A percentile compares a stretch with the other conserved stretches of the same genome.
phyloP scores from a whole-genome alignment of 2,797 vertebrate genomes.

The Varecia variegata region DNA sequence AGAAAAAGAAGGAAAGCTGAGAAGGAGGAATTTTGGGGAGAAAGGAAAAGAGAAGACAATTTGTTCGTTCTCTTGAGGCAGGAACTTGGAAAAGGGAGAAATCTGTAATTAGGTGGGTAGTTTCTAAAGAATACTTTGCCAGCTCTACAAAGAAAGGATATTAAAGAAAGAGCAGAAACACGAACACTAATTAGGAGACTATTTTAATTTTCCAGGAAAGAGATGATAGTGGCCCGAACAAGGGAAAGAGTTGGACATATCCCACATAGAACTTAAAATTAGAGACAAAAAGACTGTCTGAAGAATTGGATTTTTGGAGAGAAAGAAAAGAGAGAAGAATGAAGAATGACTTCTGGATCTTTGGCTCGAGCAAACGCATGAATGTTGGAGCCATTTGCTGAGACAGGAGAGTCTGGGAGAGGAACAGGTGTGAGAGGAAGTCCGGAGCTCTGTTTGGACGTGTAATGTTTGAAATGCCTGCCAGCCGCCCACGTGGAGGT shows the following conservation, averaged over 20 bases:
- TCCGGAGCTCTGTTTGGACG: accelerated
- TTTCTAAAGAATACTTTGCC: background rate
- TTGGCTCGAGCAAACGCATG: background rate
- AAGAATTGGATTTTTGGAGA: background rate
- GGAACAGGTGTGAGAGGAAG: no score
- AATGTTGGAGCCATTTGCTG: accelerated
- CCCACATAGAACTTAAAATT: background rate
- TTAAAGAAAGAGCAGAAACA: background rate
- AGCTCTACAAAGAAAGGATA: no score
- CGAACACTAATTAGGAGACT: background rate
- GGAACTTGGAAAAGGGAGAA: no score
- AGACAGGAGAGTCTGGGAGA: background rate
- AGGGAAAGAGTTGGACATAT: background rate
- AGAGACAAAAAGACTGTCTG: background rate
- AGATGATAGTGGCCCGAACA: background rate
- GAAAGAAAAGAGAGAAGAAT: background rate
- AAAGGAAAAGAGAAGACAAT: accelerated
- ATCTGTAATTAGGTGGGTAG: accelerated
- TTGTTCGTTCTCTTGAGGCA: background rate
- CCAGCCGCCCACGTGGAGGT: accelerated
- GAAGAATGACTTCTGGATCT: accelerated
- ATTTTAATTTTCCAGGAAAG: background rate
- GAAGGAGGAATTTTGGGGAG: background rate
- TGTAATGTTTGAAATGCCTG: accelerated
- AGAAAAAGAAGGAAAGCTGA: accelerated